A percentile compares a stretch with the other conserved stretches of the same genome.
These are phyloP conservation scores for Chironomus riparius DNA, from an alignment of 2,888 invertebrate species.

Conservation along the genomic window DNA sequence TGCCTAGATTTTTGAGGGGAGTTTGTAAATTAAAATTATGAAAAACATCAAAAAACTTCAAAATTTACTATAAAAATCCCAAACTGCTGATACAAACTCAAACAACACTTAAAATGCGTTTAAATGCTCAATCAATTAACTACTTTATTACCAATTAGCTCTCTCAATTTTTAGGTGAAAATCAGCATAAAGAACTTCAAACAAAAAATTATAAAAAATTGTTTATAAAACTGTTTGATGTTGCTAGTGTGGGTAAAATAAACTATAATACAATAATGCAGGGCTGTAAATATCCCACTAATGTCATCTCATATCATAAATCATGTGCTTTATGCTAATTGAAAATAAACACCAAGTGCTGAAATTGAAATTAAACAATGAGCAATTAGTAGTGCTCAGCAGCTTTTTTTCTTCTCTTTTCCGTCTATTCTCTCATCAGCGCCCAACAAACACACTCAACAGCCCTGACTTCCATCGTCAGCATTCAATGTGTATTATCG, in stretches of 20 bases:
- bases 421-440: background rate
- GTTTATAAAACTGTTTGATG: background rate
- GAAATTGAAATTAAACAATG: background rate
- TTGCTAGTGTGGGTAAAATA: background rate
- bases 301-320: background rate
- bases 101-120: no score
- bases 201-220: background rate
- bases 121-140: no score
- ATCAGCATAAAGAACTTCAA: background rate
- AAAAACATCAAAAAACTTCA: no score
- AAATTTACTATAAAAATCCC: no score
- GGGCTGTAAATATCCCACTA: background rate
- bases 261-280: background rate
- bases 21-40: no score
- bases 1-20: no score
- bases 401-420: no score
- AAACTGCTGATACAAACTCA: no score
- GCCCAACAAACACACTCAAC: background rate
- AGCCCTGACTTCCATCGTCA: slow-evolving; percentile 17
- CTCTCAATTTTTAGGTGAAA: background rate
- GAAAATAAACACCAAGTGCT: background rate
- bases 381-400: background rate
- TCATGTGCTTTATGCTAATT: background rate
- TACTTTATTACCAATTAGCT: no score
- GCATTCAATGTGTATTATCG: slow-evolving; percentile 16